Conservation (phyloP, 1,140 invertebrate species). For the Piezodorus guildinii region DNA sequence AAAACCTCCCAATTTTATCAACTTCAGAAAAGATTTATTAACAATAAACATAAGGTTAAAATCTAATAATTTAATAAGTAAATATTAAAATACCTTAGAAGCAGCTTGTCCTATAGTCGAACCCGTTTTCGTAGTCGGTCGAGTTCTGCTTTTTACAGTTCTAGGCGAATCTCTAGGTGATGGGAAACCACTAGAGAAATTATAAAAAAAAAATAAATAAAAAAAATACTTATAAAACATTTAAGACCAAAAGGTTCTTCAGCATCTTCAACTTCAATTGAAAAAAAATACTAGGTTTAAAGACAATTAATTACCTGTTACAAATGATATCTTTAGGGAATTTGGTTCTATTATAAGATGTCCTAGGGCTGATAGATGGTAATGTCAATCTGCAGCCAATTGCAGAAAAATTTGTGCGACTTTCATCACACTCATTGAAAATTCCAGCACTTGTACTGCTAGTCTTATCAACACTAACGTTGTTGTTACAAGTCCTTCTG, state of each 20-base stretch:
- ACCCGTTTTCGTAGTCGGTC: conserved; percentile 17
- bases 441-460: conserved; percentile 10
- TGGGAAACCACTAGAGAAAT: conserved; percentile 14
- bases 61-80: too few species aligned
- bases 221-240: too few species aligned
- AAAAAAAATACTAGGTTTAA: too few species aligned
- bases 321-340: conserved; percentile 23
- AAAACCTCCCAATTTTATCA: too few species aligned
- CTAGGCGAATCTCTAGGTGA: conserved; percentile 3
- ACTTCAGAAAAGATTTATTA: too few species aligned
- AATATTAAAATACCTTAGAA: conserved; percentile 17
- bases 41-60: too few species aligned
- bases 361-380: conserved; percentile 24
- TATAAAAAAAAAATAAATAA: not conserved
- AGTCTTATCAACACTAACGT: conserved; percentile 22
- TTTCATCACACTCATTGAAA: conserved; percentile 17
- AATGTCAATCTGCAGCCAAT: conserved; percentile 23
- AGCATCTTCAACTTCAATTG: too few species aligned
- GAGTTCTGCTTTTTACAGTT: conserved; percentile 9
- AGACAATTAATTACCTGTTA: conserved; percentile 18
- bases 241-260: too few species aligned
- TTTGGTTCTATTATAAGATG: conserved; percentile 20
- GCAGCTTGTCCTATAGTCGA: conserved; percentile 19
- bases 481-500: conserved; percentile 26
- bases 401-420: not conserved